Base-by-base conservation (phyloP, 1,140 invertebrate genomes). In the Ruditapes philippinarum region DNA sequence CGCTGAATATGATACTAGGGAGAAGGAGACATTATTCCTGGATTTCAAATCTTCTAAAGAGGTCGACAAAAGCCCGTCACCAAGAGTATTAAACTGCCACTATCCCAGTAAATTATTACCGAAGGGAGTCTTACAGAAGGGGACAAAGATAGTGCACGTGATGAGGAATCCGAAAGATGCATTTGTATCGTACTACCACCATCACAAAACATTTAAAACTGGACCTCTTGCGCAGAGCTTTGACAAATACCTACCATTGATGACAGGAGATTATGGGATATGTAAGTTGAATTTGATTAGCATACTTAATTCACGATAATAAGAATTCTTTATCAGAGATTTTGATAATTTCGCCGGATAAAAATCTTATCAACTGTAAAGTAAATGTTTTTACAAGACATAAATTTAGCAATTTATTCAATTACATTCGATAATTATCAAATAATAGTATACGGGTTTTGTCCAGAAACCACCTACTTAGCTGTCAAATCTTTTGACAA, bases 141-240 rank as follows among this genome's bases (percentile, higher is more conserved):
- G 76, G 31, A 45, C 31, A n/a, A 91, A 91, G 45, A 85, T 93
- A 19, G 51, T 93, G 17, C 91, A 91, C 74, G 54, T 92, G 1
- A 76, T 60, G 40, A 82, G 93, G 7, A 92, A 93, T 51, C 84
- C 89, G 4, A 93, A 93, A 83, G 93, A 93, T 73, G 79, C 90
- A 0, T 87, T 83, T 5, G 92, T 93, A n/a, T 93, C 93, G 0
- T 87, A 74, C 36, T 93, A 90, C 78, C 78, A 92, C 68, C 90
- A 91, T 33, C n/a, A 51, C 0, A 90, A 88, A 49, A 19, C 36
- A 7, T 54, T 76, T 38, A 33, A 31, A 22, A 49, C n/a, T 0
- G 42, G 22, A 33, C 17, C 70, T 14, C 4, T 1, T 7, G 22
- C 5, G 31, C 33, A 7, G 42, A 31, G 25, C 38, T 74, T 74